A percentile compares a stretch with the other conserved stretches of the same genome.
Evolutionary conservation across 2,113 vertebrate species (phyloP).

Genomic region (Casuarius casuarius): DNA sequence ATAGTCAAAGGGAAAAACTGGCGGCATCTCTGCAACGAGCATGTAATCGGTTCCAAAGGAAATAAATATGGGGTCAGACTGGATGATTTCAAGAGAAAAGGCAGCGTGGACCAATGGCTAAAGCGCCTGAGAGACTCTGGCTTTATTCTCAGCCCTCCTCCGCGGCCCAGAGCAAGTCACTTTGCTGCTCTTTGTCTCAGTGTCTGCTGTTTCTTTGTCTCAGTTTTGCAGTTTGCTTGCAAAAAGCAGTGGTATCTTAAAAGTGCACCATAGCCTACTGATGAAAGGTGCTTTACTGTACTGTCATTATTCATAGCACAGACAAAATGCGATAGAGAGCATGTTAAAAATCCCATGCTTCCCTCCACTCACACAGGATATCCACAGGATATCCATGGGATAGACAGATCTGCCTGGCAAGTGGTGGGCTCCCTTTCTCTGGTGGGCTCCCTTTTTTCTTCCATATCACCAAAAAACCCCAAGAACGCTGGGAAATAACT

Average conservation of each 20-base stretch:
- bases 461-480: rapidly evolving
- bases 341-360: not conserved
- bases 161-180: not conserved
- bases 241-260: not conserved
- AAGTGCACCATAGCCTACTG: not conserved
- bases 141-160: not conserved
- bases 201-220: too few relatives aligned
- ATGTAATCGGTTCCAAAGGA: not conserved
- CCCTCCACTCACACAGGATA: not conserved
- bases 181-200: not conserved
- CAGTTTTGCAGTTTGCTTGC: not conserved
- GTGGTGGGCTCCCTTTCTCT: rapidly evolving
- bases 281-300: not conserved
- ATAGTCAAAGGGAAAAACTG: not conserved
- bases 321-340: not conserved
- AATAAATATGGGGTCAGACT: not conserved
- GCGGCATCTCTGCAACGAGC: not conserved
- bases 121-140: not conserved
- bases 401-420: not conserved
- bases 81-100: not conserved
- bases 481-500: rapidly evolving
- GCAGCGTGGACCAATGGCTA: not conserved
- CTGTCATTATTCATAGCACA: not conserved
- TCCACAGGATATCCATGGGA: not conserved
- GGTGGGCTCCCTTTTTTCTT: rapidly evolving